Evolutionary conservation across 2,888 invertebrate species (phyloP), one percentile per base, ranked within the genome.

Genomic region (Ectemnius lituratus): DNA sequence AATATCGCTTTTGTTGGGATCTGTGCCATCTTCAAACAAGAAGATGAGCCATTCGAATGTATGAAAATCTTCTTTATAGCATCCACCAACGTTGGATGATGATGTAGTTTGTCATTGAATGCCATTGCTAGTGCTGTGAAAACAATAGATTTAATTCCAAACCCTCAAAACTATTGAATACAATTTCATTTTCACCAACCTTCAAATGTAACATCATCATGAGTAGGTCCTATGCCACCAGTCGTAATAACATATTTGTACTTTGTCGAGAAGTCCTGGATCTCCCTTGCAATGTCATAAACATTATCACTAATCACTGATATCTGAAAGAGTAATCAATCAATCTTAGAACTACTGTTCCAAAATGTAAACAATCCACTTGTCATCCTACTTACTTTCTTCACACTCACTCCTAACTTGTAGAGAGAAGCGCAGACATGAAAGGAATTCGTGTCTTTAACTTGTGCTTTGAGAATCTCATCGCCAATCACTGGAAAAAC

Each of bases 141-240:
- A 37, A 8, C 37, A 37, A 37, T 11, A 37, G 8, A 2, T 60
- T 62, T 49, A 45, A 6, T 28, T 58, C 14, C 13, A 23, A 47
- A 28, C 52, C 4, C 13, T n/a, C 45, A 2, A 47, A 46, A 6
- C 5, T 45, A 60, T n/a, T 37, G 2, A 16, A 6, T 2, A 47
- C 20, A 20, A 6, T 49, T 49, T 75, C 2, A n/a, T 13, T 4
- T 4, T 52, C 16, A 90, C 11, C 37, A 37, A 37, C 95, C 95
- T 92, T 94, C 94, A 90, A 94, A 95, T 0, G 96, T 96, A 82
- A 95, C 91, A 89, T 96, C 96, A 90, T 96, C 96, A 88, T 96
- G 95, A 16, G 96, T 96, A 1, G 95, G 95, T 14, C 96, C 96
- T 75, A 96, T 94, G 46, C 96, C 96, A 20, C 96, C 96, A 0